Evolutionary conservation across 1,140 invertebrate genomes (phyloP), one percentile per base, ranked within the genome.

Genomic region (Drosophila takahashii): DNA sequence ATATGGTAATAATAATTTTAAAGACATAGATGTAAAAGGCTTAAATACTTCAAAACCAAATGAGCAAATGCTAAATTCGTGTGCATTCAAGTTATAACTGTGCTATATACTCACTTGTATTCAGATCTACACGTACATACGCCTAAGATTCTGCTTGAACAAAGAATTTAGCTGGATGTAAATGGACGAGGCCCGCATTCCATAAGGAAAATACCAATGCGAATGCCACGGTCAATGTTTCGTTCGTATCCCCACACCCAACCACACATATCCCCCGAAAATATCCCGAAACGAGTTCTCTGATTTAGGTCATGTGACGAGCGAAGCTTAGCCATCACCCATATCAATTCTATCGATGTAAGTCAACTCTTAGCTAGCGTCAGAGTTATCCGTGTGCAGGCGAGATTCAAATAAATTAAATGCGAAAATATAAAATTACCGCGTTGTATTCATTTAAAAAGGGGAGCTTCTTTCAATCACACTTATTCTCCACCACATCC

Each of bases 321-420:
- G 51, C 70, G 41, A 76, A 83, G 81, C 81, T 87, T 86, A 81
- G 69, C 76, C 80, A 83, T 58, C 70, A 79, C 84, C 81, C 81
- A 87, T 87, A 87, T 87, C 84, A 86, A 81, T 71, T 86, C 66
- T 87, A 69, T 81, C 74, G 18, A 70, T 77, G 81, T 87, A 87
- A 87, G 42, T 29, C 32, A 75, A 39, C 71, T 77, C 78, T 86
- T 86, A 78, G 85, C 64, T 73, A 76, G 83, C 75, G 22, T 60
- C 69, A 56, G 70, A 79, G 67, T 77, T 62, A 60, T 79, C 34
- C 54, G 53, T 56, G 48, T 61, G 61, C 61, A 53, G 57, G 48
- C 66, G 29, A 74, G 56, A 39, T 66, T 59, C 45, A 79, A 53
- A 72, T 65, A 65, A 81, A 67, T 69, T 50, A 54, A 72, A 79